Conservation (phyloP, 2,113 vertebrate species). For the Tympanuchus pallidicinctus region DNA sequence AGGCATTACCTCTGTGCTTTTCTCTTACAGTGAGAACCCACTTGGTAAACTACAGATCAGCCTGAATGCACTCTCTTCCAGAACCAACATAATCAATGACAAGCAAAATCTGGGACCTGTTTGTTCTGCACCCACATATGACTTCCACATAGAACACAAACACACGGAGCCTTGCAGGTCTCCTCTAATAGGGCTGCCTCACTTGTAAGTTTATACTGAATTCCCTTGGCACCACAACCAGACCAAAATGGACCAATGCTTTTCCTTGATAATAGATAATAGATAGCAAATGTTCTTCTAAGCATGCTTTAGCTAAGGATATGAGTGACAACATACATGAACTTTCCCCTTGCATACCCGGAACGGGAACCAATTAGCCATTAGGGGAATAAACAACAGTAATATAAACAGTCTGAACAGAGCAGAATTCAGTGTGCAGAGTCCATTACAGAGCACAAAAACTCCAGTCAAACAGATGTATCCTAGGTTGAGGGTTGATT, state of each 20-base stretch:
- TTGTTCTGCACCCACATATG: not conserved
- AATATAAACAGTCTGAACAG: not conserved
- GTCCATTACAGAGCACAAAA: not conserved
- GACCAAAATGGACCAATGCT: not conserved
- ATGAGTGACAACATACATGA: not conserved
- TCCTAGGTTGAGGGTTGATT: not conserved
- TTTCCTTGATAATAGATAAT: not conserved
- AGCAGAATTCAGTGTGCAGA: not conserved
- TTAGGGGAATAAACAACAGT: not conserved
- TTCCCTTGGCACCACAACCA: rapidly evolving
- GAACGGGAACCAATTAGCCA: rapidly evolving
- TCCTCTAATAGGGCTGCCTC: not conserved
- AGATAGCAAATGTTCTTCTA: not conserved
- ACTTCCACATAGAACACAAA: not conserved
- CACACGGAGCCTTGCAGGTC: not conserved
- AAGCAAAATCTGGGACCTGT: not conserved
- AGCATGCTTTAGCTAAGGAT: not conserved
- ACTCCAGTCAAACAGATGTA: not conserved
- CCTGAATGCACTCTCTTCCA: not conserved
- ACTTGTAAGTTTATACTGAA: not conserved
- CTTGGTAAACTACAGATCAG: not conserved
- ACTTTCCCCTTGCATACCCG: not conserved
- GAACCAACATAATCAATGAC: rapidly evolving
- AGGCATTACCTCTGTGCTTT: not conserved
- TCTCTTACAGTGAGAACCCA: not conserved